A percentile compares a stretch with the other conserved stretches of the same genome.
Evolutionary conservation across 2,113 vertebrate species (phyloP).

Genomic region (Onychostruthus taczanowskii): DNA sequence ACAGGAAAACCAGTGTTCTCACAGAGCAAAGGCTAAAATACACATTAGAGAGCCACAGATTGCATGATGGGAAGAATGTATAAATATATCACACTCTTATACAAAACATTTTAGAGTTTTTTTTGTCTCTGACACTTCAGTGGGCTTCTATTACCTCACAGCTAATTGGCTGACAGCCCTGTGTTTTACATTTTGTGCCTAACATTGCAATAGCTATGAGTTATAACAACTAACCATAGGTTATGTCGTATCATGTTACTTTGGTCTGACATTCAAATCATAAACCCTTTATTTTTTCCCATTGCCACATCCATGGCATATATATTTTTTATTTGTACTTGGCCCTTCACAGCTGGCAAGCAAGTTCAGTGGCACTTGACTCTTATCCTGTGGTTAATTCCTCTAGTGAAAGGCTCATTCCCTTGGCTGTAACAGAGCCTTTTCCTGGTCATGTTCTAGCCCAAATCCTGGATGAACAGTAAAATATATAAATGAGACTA

Average conservation of each 20-base stretch:
- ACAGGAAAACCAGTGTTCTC: not conserved
- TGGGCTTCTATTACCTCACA: not conserved
- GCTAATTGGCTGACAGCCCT: not conserved
- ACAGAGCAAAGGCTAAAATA: not conserved
- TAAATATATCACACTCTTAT: not conserved
- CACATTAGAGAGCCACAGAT: not conserved
- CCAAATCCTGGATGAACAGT: not conserved
- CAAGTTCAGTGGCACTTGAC: not conserved
- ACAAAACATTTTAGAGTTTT: not conserved
- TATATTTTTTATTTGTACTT: not conserved
- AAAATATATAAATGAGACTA: not conserved
- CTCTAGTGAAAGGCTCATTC: not conserved
- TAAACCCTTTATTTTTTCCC: not conserved
- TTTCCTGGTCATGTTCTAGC: not conserved
- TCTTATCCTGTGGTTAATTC: not conserved
- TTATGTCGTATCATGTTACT: not conserved
- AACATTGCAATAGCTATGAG: not conserved
- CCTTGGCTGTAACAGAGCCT: not conserved
- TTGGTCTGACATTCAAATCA: not conserved
- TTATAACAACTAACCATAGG: not conserved
- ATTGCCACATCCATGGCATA: not conserved
- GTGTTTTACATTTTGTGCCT: not conserved
- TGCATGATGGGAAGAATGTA: fast-evolving
- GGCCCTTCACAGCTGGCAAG: not conserved
- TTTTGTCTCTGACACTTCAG: not conserved